Conservation (phyloP, 2,113 vertebrate genomes). For the Suricata suricatta region DNA sequence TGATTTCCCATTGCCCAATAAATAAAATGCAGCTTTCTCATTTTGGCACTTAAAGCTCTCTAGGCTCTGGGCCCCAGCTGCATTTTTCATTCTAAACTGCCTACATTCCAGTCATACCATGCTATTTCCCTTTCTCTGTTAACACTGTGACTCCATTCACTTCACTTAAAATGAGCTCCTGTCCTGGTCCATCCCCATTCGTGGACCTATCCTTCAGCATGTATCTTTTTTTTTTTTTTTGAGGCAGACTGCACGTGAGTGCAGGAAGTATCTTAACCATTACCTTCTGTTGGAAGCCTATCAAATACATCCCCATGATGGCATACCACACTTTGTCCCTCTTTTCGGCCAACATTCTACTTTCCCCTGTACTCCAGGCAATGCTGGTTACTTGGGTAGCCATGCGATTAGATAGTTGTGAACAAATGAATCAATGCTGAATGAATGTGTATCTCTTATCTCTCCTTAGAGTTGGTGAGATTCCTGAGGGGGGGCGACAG, state of each 20-base stretch:
- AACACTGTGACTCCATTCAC: not conserved
- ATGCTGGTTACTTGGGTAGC: not conserved
- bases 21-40: not conserved
- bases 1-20: not conserved
- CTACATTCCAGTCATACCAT: not conserved
- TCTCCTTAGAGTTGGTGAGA: not conserved
- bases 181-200: too few species aligned
- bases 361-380: not conserved
- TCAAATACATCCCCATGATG: too few species aligned
- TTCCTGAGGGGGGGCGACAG: not conserved
- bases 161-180: not conserved
- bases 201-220: not conserved
- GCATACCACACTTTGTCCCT: accelerated
- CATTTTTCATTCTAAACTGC: not conserved
- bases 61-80: not conserved
- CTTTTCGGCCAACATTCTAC: not conserved
- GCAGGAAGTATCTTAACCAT: not conserved
- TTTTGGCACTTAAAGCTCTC: not conserved
- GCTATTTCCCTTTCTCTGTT: not conserved
- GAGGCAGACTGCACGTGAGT: too few species aligned
- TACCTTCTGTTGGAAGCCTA: not conserved
- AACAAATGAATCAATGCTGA: not conserved
- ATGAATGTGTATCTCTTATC: not conserved
- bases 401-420: not conserved
- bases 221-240: not conserved